Conservation (phyloP, 2,113 vertebrate genomes). For the Poecilia latipinna region DNA sequence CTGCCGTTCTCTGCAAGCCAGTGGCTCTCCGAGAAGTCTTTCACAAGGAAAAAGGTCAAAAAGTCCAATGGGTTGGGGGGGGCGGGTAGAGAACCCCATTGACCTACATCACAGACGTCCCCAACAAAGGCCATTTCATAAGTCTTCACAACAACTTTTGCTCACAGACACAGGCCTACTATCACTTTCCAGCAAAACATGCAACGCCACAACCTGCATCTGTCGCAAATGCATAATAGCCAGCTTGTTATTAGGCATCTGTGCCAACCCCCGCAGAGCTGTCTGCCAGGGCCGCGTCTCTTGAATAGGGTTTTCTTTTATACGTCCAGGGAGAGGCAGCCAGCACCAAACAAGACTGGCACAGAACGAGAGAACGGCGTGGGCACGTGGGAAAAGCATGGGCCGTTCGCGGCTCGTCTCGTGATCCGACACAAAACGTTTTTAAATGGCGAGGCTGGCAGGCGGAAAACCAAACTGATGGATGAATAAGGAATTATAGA, state of each 20-base stretch:
- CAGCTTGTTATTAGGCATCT: slow-evolving; percentile 56
- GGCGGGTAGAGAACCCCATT: slow-evolving; percentile 59
- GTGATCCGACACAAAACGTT: slow-evolving; percentile 63
- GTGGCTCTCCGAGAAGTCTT: slow-evolving; percentile 39
- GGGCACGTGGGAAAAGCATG: slow-evolving; percentile 76
- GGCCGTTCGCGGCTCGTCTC: slow-evolving; percentile 48
- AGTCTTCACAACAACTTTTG: slow-evolving; percentile 41
- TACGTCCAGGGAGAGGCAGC: slow-evolving; percentile 39
- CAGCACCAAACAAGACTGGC: slow-evolving; percentile 67
- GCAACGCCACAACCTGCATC: slow-evolving; percentile 58
- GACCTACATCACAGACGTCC: slow-evolving; percentile 67
- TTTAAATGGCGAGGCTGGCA: slow-evolving; percentile 29
- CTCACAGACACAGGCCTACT: slow-evolving; percentile 42
- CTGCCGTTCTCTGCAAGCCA: slow-evolving; percentile 17
- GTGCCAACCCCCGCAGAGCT: slow-evolving; percentile 41
- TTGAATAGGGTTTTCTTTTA: slow-evolving; percentile 71
- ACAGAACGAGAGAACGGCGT: slow-evolving; percentile 61
- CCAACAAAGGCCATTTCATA: slow-evolving; percentile 68
- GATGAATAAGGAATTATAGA: slow-evolving; percentile 9
- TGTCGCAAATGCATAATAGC: slow-evolving; percentile 63
- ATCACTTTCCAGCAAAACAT: slow-evolving; percentile 54
- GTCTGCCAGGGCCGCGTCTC: slow-evolving; percentile 45
- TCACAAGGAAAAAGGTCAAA: slow-evolving; percentile 62
- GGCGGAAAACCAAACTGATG: slow-evolving; percentile 27
- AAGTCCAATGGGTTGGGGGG: slow-evolving; percentile 39